Base-by-base conservation (phyloP, 2,797 vertebrate species). In the Darevskia nairensis region DNA sequence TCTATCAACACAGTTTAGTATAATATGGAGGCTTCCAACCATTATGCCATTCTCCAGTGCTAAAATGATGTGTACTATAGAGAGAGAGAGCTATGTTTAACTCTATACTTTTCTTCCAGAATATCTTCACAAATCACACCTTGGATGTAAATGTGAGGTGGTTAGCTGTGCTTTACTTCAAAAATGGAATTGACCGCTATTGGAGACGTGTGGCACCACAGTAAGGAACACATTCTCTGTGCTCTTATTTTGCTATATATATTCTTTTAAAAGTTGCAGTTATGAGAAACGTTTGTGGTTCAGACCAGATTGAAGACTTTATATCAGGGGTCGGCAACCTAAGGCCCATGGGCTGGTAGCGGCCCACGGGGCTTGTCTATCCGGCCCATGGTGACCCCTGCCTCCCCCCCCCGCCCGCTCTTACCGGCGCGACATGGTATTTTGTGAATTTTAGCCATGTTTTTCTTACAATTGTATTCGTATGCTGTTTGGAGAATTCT, bases 131-230 rank as follows among this genome's bases (percentile, higher is more conserved):
- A 91, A 99, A 99, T 95, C 98, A 99, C 94, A 96, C 96, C 92
- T 93, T 99, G 96, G 98, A 98, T 95, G 97, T 99, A 94, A 99
- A 99, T 88, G 98, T 99, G 84, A 97, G 99, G 89, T 99, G 99
- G 98, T 96, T 99, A 92, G 99, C 99, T 82, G 98, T 99, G 89
- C 96, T 99, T 15, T 99, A 99, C 96, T 99, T 99, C 90, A 99
- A 99, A 97, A 99, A 99, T 94, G 99, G 99, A 95, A 99, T 99
- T 80, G 99, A 99, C 96, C 98, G 98, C 94, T 99, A 99, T 92
- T 99, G 99, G 98, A 99, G 99, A 96, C 97, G 98, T 88, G 98
- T 98, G 0, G 98, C 98, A 74, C 98, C 99, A 35, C 98, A 99
- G 99, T 99, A 97, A 98, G 99, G 98, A 88, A 61, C 76, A 39